Evolutionary conservation across 2,888 invertebrate species (phyloP), one percentile per base, ranked within the genome.

Genomic region (Gasteruption jaculator): DNA sequence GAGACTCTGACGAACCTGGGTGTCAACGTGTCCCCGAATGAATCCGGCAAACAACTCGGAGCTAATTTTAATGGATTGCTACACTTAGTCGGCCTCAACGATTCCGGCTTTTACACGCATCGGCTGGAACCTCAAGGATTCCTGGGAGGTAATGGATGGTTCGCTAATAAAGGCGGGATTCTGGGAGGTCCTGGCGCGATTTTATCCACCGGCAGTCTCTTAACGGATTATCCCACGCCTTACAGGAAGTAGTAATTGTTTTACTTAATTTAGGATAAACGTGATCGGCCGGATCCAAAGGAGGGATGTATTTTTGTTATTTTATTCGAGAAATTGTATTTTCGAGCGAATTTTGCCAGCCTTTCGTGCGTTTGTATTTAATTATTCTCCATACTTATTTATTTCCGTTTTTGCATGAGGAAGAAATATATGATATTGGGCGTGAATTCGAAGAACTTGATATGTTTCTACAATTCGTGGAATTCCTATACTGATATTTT

Each of bases 101-200:
- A 65, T 26, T 43, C 59, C 1, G 61, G 58, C 19, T 63, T 62
- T 34, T 59, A 61, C 36, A 60, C 59, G 10, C 48, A 58, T 30
- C 45, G 62, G 19, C 31, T 58, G 14, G 61, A 65, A 7, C 53
- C 60, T 2, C 60, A 54, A 7, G 65, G 65, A n/a, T 57, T 65
- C 42, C 48, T 65, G 14, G 56, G 57, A 10, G 65, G 65, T 5
- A 66, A 65, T 31, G 65, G 64, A 10, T 66, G 64, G 65, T 54
- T 65, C 27, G 57, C 65, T 8, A 64, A 65, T 41, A 66, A 66
- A 35, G 65, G 66, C 1, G 65, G 66, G 7, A 55, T 66, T 31
- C 48, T 65, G 2, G 65, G 65, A 5, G 63, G 63, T 5, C 65
- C 65, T 4, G 65, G 65, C 3, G 62, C 62, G 2, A 53, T 65